A percentile compares a stretch with the other conserved stretches of the same genome.
Evolutionary conservation across 2,888 invertebrate species (phyloP).

Genomic region (Orthosia incerta): DNA sequence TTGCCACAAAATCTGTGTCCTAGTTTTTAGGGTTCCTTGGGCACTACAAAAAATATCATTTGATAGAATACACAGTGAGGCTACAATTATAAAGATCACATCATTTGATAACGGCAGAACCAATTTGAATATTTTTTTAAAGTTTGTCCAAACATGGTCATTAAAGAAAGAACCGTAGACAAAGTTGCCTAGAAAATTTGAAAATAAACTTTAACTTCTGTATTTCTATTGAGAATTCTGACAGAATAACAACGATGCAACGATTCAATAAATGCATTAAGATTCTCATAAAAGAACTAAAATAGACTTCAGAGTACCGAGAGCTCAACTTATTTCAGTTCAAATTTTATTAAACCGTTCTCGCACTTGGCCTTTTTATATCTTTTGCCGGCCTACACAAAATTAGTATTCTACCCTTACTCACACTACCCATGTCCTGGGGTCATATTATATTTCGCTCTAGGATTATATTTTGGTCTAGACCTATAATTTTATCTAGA

Average conservation of each 20-base stretch:
- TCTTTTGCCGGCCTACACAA: constrained; percentile 48
- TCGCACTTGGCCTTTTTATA: constrained; percentile 27
- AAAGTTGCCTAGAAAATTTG: no score
- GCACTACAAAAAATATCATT: neutral
- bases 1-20: constrained; percentile 11
- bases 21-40: constrained; percentile 19
- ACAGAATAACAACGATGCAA: neutral
- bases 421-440: constrained; percentile 39
- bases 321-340: constrained; percentile 6
- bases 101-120: neutral
- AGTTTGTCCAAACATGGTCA: no score
- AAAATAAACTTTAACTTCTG: no score
- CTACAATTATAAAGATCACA: neutral
- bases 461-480: constrained; percentile 53
- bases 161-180: no score
- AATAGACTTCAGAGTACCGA: neutral
- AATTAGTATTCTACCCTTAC: constrained; percentile 64
- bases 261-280: neutral
- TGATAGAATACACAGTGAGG: neutral
- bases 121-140: neutral
- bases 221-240: no score
- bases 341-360: constrained; percentile 6
- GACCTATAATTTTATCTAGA: constrained; percentile 42
- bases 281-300: neutral
- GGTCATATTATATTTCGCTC: constrained; percentile 40